Conservation (phyloP, 2,888 invertebrate species). For the Meandrusa payeni region DNA sequence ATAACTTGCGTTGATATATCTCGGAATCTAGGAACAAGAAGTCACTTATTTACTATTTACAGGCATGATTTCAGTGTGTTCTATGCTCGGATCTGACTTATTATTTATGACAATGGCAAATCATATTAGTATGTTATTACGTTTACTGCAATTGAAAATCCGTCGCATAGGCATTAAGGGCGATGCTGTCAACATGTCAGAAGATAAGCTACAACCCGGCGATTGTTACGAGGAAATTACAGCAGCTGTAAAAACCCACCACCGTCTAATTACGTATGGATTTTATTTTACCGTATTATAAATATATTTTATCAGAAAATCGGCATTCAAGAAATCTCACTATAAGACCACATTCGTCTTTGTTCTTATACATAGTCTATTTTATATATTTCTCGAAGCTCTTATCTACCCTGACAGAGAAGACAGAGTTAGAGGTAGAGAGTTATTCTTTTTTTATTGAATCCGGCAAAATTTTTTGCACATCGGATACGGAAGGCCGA, state of each 20-base stretch:
- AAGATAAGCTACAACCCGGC: neutral
- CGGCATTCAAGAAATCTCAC: too few species aligned
- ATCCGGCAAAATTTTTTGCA: too few species aligned
- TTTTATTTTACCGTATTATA: neutral
- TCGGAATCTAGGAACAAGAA: too few species aligned
- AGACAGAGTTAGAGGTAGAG: too few species aligned
- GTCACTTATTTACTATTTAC: too few species aligned
- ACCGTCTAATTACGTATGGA: constrained; percentile 53
- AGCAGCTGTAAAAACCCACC: constrained; percentile 52
- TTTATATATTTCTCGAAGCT: too few species aligned
- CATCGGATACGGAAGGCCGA: too few species aligned
- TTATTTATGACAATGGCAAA: constrained; percentile 64
- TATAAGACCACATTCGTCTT: too few species aligned
- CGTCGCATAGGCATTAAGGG: constrained; percentile 38
- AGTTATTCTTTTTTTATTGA: too few species aligned
- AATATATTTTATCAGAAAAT: neutral
- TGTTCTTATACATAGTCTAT: too few species aligned
- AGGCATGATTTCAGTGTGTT: constrained; percentile 55
- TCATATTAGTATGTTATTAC: constrained; percentile 61
- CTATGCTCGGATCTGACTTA: constrained; percentile 59
- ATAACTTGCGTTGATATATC: too few species aligned
- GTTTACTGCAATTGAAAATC: constrained; percentile 54
- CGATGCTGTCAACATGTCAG: neutral
- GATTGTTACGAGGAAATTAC: constrained; percentile 52
- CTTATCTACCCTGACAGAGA: too few species aligned